phyloP scores from a whole-genome alignment of 2,113 vertebrate species.

The Cariama cristata region DNA sequence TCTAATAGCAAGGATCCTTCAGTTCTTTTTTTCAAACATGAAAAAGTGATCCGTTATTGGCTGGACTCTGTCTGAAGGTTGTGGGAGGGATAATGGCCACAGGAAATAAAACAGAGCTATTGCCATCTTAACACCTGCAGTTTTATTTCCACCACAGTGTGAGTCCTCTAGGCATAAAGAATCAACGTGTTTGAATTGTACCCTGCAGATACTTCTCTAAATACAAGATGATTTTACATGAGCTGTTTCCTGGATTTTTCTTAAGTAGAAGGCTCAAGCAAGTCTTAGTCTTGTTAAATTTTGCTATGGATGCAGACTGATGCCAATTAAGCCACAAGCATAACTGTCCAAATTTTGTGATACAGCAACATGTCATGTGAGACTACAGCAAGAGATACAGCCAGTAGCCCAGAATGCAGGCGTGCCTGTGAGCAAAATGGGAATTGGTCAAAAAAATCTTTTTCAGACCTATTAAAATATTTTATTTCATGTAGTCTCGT shows the following conservation, averaged over 20 bases:
- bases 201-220: neutral
- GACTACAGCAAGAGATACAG: neutral
- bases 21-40: neutral
- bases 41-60: neutral
- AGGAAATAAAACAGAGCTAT: neutral
- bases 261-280: neutral
- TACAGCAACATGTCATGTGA: neutral
- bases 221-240: neutral
- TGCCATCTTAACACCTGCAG: neutral
- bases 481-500: neutral
- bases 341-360: neutral
- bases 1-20: neutral
- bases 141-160: neutral
- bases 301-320: neutral
- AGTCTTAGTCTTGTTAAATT: neutral
- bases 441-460: neutral
- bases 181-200: neutral
- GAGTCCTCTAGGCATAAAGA: neutral
- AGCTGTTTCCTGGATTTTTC: neutral
- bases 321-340: neutral
- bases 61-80: neutral
- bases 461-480: neutral
- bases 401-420: neutral
- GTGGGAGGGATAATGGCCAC: neutral
- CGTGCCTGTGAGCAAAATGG: neutral